phyloP scores from a whole-genome alignment of 2,797 vertebrate species.

The Neosalanx taihuensis region DNA sequence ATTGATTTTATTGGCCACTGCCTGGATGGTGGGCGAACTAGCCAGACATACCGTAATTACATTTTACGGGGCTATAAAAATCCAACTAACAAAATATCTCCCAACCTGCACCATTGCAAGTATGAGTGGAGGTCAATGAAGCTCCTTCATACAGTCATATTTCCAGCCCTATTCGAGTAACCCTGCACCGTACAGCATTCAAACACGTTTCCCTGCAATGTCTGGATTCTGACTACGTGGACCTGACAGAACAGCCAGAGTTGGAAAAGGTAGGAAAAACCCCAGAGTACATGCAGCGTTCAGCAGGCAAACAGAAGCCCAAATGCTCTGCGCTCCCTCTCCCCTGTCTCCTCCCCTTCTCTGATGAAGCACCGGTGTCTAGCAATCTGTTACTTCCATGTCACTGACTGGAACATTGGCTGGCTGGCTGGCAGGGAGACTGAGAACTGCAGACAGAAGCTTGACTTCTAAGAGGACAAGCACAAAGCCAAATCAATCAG shows the following conservation, averaged over 20 bases:
- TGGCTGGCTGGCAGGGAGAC: constrained; percentile 14
- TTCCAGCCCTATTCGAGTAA: constrained; percentile 1
- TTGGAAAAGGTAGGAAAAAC: not conserved
- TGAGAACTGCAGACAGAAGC: constrained; percentile 17
- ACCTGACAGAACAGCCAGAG: not conserved
- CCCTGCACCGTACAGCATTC: not conserved
- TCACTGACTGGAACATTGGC: constrained; percentile 30
- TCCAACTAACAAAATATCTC: not conserved
- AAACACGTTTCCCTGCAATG: not conserved
- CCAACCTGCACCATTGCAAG: not conserved
- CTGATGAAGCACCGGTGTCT: not conserved
- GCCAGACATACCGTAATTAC: not conserved
- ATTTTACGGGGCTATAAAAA: not conserved
- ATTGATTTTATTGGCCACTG: too few relatives aligned
- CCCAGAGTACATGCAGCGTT: too few relatives aligned
- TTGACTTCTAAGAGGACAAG: constrained; percentile 40
- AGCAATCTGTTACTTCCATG: constrained; percentile 31
- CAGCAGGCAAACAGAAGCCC: not conserved
- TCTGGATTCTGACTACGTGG: not conserved
- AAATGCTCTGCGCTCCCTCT: not conserved
- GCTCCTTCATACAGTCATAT: not conserved
- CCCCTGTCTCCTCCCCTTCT: constrained; percentile 4
- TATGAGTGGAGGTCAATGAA: not conserved
- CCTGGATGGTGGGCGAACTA: too few relatives aligned
- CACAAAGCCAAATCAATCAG: constrained; percentile 46